Evolutionary conservation across 2,113 vertebrate species (phyloP).

Genomic region (Empidonax alnorum): DNA sequence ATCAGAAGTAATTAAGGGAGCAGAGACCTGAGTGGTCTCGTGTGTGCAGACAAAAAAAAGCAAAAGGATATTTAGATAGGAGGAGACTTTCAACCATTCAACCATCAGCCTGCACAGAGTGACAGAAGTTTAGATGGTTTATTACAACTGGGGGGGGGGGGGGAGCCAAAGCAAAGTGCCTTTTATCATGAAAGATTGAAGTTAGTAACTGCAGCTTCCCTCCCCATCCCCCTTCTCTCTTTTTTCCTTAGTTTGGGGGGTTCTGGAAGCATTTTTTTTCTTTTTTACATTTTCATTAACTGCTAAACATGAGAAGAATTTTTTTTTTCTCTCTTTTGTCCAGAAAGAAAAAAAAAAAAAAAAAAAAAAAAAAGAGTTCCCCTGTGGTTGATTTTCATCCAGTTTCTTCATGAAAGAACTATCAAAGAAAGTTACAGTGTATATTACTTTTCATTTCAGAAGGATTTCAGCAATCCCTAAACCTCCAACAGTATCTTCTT

Average conservation of each 20-base stretch:
- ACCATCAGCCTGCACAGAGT: not conserved
- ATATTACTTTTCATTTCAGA: constrained; percentile 61
- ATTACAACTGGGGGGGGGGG: not conserved
- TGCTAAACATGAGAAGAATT: not conserved
- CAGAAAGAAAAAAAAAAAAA: not conserved
- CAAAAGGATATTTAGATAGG: not conserved
- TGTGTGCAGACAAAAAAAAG: not conserved
- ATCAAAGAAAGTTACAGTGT: constrained; percentile 42
- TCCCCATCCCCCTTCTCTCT: not conserved
- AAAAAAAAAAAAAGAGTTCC: not conserved
- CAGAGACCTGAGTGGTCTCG: not conserved
- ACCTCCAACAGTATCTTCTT: constrained; percentile 39
- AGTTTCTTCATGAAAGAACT: constrained; percentile 44
- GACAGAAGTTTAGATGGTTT: not conserved
- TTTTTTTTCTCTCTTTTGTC: not conserved
- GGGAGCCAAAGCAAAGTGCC: not conserved
- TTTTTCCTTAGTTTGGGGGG: not conserved
- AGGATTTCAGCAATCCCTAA: constrained; percentile 63
- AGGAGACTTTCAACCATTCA: not conserved
- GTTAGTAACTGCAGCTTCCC: not conserved
- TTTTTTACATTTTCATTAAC: not conserved
- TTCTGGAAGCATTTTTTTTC: not conserved
- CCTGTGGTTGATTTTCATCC: constrained; percentile 23
- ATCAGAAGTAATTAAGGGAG: not conserved
- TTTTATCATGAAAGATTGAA: not conserved